Conservation (phyloP, 2,113 vertebrate species). For the Vombatus ursinus region DNA sequence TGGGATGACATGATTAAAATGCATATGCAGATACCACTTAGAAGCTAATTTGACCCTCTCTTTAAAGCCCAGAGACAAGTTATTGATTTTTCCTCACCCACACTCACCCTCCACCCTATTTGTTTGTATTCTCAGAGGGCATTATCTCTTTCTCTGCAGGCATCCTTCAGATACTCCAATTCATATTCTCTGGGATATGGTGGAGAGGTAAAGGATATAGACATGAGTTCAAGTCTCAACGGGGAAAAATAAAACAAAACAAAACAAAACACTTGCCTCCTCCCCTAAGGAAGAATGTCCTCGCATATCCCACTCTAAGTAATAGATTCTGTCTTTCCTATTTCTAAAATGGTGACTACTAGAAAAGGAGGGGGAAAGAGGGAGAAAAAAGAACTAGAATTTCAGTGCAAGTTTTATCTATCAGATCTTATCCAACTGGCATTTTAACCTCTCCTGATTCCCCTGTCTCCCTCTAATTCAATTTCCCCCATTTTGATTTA, state of each 20-base stretch:
- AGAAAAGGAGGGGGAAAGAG: background rate
- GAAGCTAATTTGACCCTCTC: background rate
- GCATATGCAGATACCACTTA: background rate
- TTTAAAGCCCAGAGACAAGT: background rate
- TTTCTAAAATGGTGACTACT: background rate
- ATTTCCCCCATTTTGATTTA: background rate
- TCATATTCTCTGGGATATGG: background rate
- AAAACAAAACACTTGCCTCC: background rate
- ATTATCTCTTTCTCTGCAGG: background rate
- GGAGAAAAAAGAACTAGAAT: background rate
- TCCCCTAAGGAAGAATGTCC: background rate
- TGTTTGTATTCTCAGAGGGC: background rate
- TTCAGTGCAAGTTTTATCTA: background rate
- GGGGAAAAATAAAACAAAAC: background rate
- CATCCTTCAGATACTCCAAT: background rate
- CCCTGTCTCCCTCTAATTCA: background rate
- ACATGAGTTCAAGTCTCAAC: background rate
- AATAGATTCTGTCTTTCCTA: background rate
- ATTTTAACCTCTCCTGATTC: background rate
- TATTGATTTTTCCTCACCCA: too few species aligned
- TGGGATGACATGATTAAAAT: conserved; percentile 7
- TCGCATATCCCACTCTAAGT: background rate
- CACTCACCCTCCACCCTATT: fast-evolving
- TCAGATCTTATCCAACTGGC: background rate
- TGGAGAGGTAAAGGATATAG: background rate